Evolutionary conservation across 2,888 invertebrate species (phyloP), one percentile per base, ranked within the genome.

Genomic region (Chouioia cunea): DNA sequence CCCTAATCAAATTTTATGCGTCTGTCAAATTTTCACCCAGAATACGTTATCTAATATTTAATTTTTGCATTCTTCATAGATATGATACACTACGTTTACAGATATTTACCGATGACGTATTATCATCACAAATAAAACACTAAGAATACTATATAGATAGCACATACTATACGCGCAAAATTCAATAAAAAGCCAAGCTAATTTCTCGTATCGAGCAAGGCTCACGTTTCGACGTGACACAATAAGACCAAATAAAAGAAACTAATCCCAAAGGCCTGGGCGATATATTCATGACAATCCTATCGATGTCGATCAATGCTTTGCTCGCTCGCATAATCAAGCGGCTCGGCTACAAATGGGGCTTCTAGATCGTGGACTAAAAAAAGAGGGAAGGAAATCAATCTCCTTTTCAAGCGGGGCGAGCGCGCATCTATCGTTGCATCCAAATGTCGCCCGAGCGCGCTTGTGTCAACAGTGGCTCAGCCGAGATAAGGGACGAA

Each of bases 301-400:
- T 71, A 67, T 71, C 63, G 60, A 67, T 67, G 65, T 44, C 54
- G 63, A 71, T 71, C 67, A 64, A 67, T 71, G 52, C 62, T 50
- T 46, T 48, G 65, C 65, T 52, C 62, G 44, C 36, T 22, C 44
- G 63, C 67, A 67, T 67, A 71, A 71, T 71, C 63, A 67, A 63
- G 58, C 59, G n/a, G 59, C 65, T 54, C 65, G 23, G 15, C 36
- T 27, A 53, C 65, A 65, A 60, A 60, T 56, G 14, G 57, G 36
- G 53, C 62, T 22, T 15, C 23, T 2, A 27, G 8, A 27, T 6
- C n/a, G n/a, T n/a, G n/a, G n/a, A n/a, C n/a, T n/a, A n/a, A 18
- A 18, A 60, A 62, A 59, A 54, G 65, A 71, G 57, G 48, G 48
- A 50, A 54, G 59, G 62, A 62, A 71, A 71, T 71, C 70, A 66